A percentile compares a stretch with the other conserved stretches of the same genome.
These are phyloP conservation scores for Bombus cullumanus DNA, from an alignment of 1,140 invertebrate species.

Conservation along the genomic window DNA sequence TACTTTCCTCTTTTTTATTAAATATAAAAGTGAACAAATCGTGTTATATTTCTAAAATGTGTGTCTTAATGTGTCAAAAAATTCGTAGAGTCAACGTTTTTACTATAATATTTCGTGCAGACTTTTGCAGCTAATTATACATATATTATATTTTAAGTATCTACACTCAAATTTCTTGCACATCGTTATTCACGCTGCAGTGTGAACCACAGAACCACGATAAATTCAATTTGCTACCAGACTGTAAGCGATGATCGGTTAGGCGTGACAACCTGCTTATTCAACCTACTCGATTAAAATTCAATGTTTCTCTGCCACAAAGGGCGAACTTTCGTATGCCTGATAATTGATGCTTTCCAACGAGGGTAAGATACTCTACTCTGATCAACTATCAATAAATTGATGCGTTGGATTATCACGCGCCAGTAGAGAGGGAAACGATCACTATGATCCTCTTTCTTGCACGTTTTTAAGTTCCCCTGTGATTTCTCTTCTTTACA, in stretches of 20 bases:
- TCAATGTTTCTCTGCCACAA: not conserved
- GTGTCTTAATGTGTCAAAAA: no score
- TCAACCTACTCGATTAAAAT: not conserved
- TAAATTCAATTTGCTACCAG: not conserved
- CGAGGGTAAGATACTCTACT: not conserved
- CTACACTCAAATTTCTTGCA: not conserved
- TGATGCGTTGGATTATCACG: slow-evolving; percentile 6
- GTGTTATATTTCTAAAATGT: no score
- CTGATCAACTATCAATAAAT: slow-evolving; percentile 18
- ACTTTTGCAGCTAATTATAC: no score
- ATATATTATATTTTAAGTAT: no score
- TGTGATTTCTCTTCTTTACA: not conserved
- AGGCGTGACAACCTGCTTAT: not conserved
- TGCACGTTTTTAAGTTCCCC: slow-evolving; percentile 12
- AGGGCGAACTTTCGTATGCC: not conserved
- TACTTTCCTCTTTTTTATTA: no score
- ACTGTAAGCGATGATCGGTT: not conserved
- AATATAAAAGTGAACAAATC: no score
- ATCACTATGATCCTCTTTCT: slow-evolving; percentile 35
- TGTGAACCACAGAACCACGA: not conserved
- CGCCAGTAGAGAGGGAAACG: not conserved
- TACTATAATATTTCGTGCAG: not conserved
- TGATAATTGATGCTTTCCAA: slow-evolving; percentile 3
- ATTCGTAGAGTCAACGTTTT: no score
- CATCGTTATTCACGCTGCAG: not conserved